Conservation (phyloP, 2,797 vertebrate genomes). For the Ispidina picta region DNA sequence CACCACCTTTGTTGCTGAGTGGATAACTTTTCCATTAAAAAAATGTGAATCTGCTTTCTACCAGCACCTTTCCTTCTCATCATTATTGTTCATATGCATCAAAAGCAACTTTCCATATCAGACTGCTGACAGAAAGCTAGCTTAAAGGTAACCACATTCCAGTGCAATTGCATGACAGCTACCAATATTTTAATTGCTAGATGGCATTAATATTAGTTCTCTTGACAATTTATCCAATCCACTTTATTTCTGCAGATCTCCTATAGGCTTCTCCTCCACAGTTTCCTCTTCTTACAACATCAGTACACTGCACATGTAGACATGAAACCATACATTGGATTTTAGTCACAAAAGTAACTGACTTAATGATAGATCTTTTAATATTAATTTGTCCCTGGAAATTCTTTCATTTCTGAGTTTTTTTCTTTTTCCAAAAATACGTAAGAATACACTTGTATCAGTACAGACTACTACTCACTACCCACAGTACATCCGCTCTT, state of each 20-base stretch:
- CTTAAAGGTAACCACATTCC: background rate
- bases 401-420: background rate
- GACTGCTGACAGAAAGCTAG: background rate
- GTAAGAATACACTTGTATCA: background rate
- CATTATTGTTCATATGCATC: constrained; percentile 8
- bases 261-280: background rate
- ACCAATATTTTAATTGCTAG: constrained; percentile 36
- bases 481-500: background rate
- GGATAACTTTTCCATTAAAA: constrained; percentile 74
- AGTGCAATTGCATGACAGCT: background rate
- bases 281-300: background rate
- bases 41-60: constrained; percentile 63
- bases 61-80: constrained; percentile 33
- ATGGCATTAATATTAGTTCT: constrained; percentile 23
- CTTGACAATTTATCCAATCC: constrained; percentile 11
- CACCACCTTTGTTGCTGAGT: constrained; percentile 73
- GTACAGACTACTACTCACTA: background rate
- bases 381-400: background rate
- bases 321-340: background rate
- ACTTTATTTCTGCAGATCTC: background rate
- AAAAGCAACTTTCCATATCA: background rate
- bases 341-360: background rate
- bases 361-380: background rate
- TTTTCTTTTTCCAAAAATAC: background rate
- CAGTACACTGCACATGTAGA: background rate